phyloP scores from a whole-genome alignment of 1,140 invertebrate species.

The Stratiolaelaps scimitus region DNA sequence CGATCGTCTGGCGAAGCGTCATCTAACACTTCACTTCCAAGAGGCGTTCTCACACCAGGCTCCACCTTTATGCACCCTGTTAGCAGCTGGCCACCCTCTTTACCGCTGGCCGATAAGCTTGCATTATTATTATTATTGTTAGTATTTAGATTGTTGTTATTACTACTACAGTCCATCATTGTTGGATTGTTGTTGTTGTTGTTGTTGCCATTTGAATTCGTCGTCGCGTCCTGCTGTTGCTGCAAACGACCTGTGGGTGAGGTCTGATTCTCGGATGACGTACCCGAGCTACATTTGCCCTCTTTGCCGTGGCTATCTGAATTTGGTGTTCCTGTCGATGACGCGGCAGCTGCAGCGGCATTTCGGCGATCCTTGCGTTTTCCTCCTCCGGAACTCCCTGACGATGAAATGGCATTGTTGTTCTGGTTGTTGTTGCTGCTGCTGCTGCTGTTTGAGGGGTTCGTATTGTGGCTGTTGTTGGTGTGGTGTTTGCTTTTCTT shows the following conservation, averaged over 20 bases:
- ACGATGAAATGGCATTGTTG: too few relatives aligned
- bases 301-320: too few relatives aligned
- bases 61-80: background rate
- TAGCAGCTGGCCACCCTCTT: background rate
- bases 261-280: too few relatives aligned
- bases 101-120: background rate
- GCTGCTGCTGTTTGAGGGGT: too few relatives aligned
- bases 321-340: too few relatives aligned
- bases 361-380: too few relatives aligned
- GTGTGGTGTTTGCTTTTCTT: too few relatives aligned
- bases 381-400: too few relatives aligned
- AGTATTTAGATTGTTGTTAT: background rate
- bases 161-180: conserved; percentile 3
- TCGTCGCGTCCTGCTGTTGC: conserved; percentile 17
- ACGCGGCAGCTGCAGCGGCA: too few relatives aligned
- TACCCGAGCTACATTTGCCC: too few relatives aligned
- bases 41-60: background rate
- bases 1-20: background rate
- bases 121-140: background rate
- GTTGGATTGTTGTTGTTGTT: conserved; percentile 13
- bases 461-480: too few relatives aligned
- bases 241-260: background rate
- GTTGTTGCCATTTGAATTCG: conserved; percentile 4
- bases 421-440: too few relatives aligned
- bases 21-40: background rate